Base-by-base conservation (phyloP, 2,888 invertebrate species). In the Habroteleia sp. region DNA sequence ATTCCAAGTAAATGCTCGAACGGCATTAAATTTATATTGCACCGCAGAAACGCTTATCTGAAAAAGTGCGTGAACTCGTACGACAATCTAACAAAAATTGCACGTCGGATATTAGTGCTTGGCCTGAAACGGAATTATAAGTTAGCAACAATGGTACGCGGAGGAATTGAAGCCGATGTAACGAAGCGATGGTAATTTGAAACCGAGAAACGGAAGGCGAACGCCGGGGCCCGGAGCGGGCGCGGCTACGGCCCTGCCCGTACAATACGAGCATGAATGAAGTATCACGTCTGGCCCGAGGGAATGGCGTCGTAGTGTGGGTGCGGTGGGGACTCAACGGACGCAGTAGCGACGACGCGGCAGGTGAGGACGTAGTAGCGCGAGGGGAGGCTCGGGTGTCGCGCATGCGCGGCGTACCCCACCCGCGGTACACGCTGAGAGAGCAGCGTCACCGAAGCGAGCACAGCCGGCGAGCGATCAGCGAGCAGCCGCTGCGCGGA, bases 261-360 rank as follows among this genome's bases (percentile, higher is more conserved):
- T 80, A 83, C 85, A 85, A 86, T 83, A 85, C 85, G 86, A 86
- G 85, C 83, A 87, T 87, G 87, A 87, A 87, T 87, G 87, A 87
- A 87, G 86, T 85, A 87, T 86, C 85, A 83, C 82, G 87, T 85
- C 85, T 84, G 83, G 81, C 81, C 81, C 68, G 77, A 77, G 82
- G 79, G 79, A 79, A 81, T 78, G 74, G 80, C 79, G 73, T 79
- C 79, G 77, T 58, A 52, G 76, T 78, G 77, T 76, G 72, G 74
- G 74, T 76, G 74, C 74, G 69, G 75, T 75, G 69, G 76, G 74
- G 76, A 52, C 75, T 71, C 56, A 58, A 60, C 68, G 75, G 73
- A 54, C 71, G 66, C 56, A 58, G 68, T 41, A 73, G 73, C 63
- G 68, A 56, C 52, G 74, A 65, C 66, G 68, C 68, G 66, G 74